Conservation (phyloP, 2,113 vertebrate genomes). For the Athene noctua region DNA sequence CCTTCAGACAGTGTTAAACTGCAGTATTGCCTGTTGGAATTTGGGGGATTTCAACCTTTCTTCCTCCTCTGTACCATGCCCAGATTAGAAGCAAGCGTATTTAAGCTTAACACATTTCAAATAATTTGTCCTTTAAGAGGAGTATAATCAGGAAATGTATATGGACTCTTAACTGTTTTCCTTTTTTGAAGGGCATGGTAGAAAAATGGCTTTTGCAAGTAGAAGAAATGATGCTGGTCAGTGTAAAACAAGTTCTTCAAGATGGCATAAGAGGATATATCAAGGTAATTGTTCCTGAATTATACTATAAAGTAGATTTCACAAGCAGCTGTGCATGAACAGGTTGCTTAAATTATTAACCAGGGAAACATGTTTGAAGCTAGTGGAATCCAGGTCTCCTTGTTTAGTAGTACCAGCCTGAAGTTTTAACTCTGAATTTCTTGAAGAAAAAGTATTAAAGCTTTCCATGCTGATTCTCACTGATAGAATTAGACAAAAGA, state of each 20-base stretch:
- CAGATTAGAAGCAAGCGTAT: neutral
- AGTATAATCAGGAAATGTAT: neutral
- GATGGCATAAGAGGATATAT: conserved; percentile 78
- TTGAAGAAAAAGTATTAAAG: neutral
- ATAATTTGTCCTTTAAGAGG: neutral
- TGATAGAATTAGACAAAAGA: neutral
- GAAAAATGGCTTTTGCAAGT: conserved; percentile 93
- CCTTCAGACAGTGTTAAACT: neutral
- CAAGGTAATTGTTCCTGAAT: conserved; percentile 72
- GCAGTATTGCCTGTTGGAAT: neutral
- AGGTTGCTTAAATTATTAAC: neutral
- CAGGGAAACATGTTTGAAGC: neutral
- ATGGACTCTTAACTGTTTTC: neutral
- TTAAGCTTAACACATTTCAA: neutral
- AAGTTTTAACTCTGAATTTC: neutral
- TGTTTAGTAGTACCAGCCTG: neutral
- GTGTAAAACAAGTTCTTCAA: conserved; percentile 80
- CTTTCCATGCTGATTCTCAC: neutral
- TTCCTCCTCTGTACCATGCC: neutral
- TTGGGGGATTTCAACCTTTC: neutral
- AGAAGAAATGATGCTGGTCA: conserved; percentile 85
- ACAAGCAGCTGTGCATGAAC: neutral
- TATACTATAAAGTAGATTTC: neutral
- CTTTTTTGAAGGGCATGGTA: conserved; percentile 84
- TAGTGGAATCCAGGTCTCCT: neutral